Conservation (phyloP, 2,888 invertebrate species). For the Prosapia bicincta region DNA sequence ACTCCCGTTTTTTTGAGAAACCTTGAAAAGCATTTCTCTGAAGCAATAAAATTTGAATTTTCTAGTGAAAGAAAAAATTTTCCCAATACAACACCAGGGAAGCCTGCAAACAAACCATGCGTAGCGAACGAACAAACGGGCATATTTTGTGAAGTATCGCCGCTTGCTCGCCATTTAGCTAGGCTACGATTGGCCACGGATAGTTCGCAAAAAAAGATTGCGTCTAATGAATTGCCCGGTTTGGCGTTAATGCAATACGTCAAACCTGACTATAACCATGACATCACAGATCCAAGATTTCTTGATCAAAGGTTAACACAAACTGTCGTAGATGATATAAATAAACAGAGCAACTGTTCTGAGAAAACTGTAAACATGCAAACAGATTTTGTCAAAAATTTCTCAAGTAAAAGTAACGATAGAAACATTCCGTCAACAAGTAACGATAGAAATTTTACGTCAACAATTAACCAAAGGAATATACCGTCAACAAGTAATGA, state of each 20-base stretch:
- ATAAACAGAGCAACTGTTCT: neutral
- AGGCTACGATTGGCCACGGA: constrained; percentile 32
- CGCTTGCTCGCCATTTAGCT: constrained; percentile 57
- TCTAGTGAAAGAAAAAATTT: neutral
- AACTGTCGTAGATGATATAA: neutral
- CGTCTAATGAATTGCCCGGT: neutral
- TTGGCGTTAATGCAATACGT: neutral
- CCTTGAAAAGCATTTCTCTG: constrained; percentile 12
- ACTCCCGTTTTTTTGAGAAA: constrained; percentile 20
- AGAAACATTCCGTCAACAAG: neutral
- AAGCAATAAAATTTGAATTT: constrained; percentile 8
- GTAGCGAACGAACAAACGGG: constrained; percentile 17
- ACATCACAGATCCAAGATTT: neutral
- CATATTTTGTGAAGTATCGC: constrained; percentile 49
- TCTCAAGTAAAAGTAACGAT: too few species aligned
- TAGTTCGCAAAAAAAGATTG: neutral
- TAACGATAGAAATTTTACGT: too few species aligned
- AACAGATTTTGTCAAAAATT: neutral
- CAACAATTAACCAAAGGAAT: neutral
- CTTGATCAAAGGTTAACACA: neutral
- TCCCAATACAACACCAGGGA: neutral
- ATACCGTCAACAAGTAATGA: neutral
- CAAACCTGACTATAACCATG: neutral
- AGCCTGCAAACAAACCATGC: constrained; percentile 19
- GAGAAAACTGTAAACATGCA: neutral